Base-by-base conservation (phyloP, 2,888 invertebrate species). In the Noctua pronuba region DNA sequence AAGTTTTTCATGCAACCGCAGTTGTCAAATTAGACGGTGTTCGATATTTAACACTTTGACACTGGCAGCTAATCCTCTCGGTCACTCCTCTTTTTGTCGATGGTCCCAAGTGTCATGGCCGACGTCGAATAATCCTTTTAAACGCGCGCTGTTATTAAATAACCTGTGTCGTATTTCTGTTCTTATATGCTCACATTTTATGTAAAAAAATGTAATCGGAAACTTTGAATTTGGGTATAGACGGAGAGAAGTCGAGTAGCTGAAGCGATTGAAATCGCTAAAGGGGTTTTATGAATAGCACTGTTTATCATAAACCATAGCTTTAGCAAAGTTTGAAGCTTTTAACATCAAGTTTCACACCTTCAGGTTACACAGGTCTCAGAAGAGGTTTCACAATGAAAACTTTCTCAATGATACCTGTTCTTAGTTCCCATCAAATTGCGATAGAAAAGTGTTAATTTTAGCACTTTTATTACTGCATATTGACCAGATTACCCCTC, bases 31-130 rank as follows among this genome's bases (percentile, higher is more conserved):
- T 95, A 95, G 96, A 95, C 94, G 88, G 88, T 94, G 95, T 95
- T 95, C 96, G 96, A 96, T 96, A 96, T 96, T 96, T 96, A 96
- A 96, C 96, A 96, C 96, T 96, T 96, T 96, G 96, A 96, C 96
- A 95, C 96, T 95, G 96, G 94, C 95, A 95, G 95, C 95, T 96
- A 96, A 96, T 96, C 96, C 95, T 88, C 92, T 90, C 95, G 95
- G 95, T 94, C 94, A 94, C 94, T 95, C 94, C 93, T 92, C 89
- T 93, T 92, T 94, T 94, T 92, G 88, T 91, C 88, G 86, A 91
- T 90, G 91, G 90, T 93, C 93, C 95, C 95, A 90, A 92, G 92
- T 95, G 95, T 95, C 95, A 95, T 94, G 95, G 94, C 92, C 92
- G 94, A 92, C 91, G 86, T 84, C 90, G 90, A 94, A 92, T 96